phyloP scores from a whole-genome alignment of 2,797 vertebrate genomes.

The Gila robusta region DNA sequence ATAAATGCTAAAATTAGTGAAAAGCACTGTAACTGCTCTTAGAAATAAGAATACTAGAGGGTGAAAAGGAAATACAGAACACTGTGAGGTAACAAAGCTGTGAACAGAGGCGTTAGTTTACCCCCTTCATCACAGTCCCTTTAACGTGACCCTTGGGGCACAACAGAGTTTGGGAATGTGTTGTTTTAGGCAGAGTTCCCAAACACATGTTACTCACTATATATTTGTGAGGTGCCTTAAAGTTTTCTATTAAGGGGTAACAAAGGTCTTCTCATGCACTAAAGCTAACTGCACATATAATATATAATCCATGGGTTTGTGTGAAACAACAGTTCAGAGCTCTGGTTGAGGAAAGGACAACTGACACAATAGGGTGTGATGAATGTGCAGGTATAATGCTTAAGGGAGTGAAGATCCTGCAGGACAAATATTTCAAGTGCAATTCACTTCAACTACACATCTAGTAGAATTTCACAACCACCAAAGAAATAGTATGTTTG shows the following conservation, averaged over 20 bases:
- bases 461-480: conserved; percentile 42
- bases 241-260: conserved; percentile 50
- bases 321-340: conserved; percentile 42
- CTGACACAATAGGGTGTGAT: conserved; percentile 43
- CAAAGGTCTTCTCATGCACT: conserved; percentile 43
- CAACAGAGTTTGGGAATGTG: conserved; percentile 59
- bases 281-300: conserved; percentile 52
- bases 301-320: conserved; percentile 38
- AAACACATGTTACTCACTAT: conserved; percentile 61
- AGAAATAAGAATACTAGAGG: conserved; percentile 23
- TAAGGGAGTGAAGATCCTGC: conserved; percentile 18
- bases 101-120: conserved; percentile 48
- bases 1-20: neutral
- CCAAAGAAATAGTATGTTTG: conserved; percentile 12
- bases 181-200: conserved; percentile 64
- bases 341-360: conserved; percentile 41
- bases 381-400: conserved; percentile 44
- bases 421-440: conserved; percentile 45
- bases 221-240: conserved; percentile 51
- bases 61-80: conserved; percentile 34
- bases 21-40: conserved; percentile 10
- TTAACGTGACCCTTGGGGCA: conserved; percentile 57
- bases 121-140: conserved; percentile 47
- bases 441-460: conserved; percentile 55
- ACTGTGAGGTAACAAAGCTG: conserved; percentile 49